Evolutionary conservation across 1,140 invertebrate species (phyloP), one percentile per base, ranked within the genome.

Genomic region (Drosophila setifemur): DNA sequence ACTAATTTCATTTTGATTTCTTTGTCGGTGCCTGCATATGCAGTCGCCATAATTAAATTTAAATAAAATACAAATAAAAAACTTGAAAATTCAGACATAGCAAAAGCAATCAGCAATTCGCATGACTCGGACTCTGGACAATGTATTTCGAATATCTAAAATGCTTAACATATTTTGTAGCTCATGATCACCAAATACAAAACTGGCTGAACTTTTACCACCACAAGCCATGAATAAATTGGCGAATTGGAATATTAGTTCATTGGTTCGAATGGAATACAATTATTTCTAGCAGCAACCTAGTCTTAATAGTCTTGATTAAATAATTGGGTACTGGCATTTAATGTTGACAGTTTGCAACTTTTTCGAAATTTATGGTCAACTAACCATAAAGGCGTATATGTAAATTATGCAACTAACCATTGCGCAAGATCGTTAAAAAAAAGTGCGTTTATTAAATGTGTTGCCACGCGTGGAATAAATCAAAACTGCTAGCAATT

Each of bases 121-220:
- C 16, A 16, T 33, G 39, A 48, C 43, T 35, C 19, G 40, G n/a
- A n/a, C n/a, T 18, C 37, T 11, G 23, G 35, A 18, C 12, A 72
- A 60, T 28, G 72, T 39, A 42, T 25, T 25, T n/a, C 8, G 19
- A 58, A 61, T 58, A 58, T 61, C 11, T 42, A 21, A 40, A 37
- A 78, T 54, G 61, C 58, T 78, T 54, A 78, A 49, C 54, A 73
- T 78, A 71, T 40, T 66, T 82, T 70, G 31, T 60, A 67, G 73
- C 37, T 78, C 73, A 66, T 70, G 73, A 77, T 14, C 68, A 73
- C 53, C 54, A 14, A 44, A 45, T 19, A 31, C 39, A 42, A 49
- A 81, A 44, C 63, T 49, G 53, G 64, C 54, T 67, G 48, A 40
- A 73, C 53, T 73, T 70, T 61, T 66, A 61, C 61, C 14, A 12